Evolutionary conservation across 2,888 invertebrate species (phyloP), one percentile per base, ranked within the genome.

Genomic region (Sinodicranocentrus sp.): DNA sequence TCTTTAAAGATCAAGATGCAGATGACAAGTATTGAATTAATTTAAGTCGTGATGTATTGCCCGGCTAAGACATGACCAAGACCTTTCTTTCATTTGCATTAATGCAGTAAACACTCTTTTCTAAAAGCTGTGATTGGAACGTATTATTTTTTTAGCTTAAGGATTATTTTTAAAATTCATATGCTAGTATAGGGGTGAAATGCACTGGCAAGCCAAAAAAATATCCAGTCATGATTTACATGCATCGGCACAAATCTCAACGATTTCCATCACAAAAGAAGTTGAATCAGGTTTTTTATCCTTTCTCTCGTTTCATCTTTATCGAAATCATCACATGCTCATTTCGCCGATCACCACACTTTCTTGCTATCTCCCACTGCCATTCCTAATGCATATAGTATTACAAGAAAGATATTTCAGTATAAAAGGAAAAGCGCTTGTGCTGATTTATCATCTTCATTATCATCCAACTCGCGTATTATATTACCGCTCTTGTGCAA

Each of bases 211-310:
- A 65, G 73, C 52, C 39, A 76, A 71, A 26, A 63, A 52, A 63
- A 54, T n/a, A 23, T 33, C 70, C 17, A 57, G 71, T 71, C 15
- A 44, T 59, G 73, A 26, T 21, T 65, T 65, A 54, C 61, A 76
- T 76, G 54, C 76, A 26, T 67, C 54, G 67, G 48, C 65, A 75
- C 5, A 63, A 75, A 28, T 44, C 61, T 44, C 28, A 43, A 28
- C 26, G 52, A 33, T 39, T 54, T 76, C 17, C 8, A 25, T 28
- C 72, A 61, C 52, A 77, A 59, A 76, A 59, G 19, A 57, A 43
- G 77, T 57, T 44, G 57, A 68, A 25, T 77, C 77, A 78, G 70
- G 61, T 78, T 78, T 78, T 68, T 19, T 61, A n/a, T n/a, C n/a
- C n/a, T 33, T 10, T 33, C 3, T 33, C 48, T 76, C 61, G 8